Evolutionary conservation across 2,888 invertebrate species (phyloP).

Genomic region (Tipula lateralis): DNA sequence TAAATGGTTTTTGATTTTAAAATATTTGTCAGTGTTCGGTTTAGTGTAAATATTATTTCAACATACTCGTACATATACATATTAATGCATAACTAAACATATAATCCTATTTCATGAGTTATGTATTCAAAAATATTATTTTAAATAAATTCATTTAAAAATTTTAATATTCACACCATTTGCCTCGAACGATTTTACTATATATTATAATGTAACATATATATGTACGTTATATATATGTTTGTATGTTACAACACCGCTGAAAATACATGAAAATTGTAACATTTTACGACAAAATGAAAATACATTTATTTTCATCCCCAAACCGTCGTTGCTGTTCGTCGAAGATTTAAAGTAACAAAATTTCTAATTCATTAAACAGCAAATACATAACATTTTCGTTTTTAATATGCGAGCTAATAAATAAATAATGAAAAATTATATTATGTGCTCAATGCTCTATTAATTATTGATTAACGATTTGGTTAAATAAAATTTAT

Average conservation of each 20-base stretch:
- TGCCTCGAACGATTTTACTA: neutral
- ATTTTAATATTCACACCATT: neutral
- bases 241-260: no score
- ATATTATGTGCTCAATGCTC: neutral
- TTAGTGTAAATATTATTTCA: neutral
- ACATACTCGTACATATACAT: neutral
- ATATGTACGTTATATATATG: no score
- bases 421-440: neutral
- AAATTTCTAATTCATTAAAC: constrained; percentile 19
- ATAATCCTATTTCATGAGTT: neutral
- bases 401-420: neutral
- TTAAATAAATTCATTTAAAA: neutral
- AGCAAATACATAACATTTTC: neutral
- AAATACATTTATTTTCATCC: neutral
- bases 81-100: neutral
- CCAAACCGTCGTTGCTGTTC: neutral
- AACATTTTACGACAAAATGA: neutral
- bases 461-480: constrained; percentile 19
- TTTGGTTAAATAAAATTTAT: neutral
- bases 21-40: neutral
- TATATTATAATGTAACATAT: no score
- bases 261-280: neutral
- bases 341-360: neutral
- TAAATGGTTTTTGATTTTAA: no score
- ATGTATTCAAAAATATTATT: neutral